Conservation (phyloP, 2,113 vertebrate genomes). For the Rallus limicola region DNA sequence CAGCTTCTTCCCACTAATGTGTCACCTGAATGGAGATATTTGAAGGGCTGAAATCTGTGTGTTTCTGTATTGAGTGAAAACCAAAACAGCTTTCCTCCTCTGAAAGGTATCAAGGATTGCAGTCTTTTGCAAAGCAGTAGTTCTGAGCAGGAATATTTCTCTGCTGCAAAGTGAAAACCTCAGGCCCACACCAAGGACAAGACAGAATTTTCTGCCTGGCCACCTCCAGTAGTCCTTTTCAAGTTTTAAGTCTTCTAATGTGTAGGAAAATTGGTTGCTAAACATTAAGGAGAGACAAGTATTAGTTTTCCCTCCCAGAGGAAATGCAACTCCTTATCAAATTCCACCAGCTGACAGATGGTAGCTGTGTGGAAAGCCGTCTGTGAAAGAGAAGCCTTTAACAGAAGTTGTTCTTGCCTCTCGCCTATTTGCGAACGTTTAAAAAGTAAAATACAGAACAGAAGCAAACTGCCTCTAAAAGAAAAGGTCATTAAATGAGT, state of each 20-base stretch:
- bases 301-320: not conserved
- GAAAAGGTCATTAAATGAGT: not conserved
- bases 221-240: not conserved
- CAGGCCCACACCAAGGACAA: not conserved
- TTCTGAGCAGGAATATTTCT: not conserved
- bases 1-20: not conserved
- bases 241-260: not conserved
- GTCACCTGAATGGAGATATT: not conserved
- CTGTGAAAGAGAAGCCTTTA: not conserved
- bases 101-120: not conserved
- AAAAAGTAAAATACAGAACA: not conserved
- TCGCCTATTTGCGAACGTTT: not conserved
- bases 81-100: not conserved
- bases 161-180: not conserved
- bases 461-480: not conserved
- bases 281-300: not conserved
- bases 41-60: not conserved
- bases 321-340: slow-evolving; percentile 15
- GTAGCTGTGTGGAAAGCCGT: not conserved
- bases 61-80: not conserved
- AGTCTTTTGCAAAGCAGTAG: not conserved
- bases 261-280: not conserved
- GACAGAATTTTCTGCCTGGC: not conserved
- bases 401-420: not conserved
- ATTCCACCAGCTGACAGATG: not conserved